A percentile compares a stretch with the other conserved stretches of the same genome.
phyloP scores from a whole-genome alignment of 2,113 vertebrate genomes.

The Lynx canadensis region DNA sequence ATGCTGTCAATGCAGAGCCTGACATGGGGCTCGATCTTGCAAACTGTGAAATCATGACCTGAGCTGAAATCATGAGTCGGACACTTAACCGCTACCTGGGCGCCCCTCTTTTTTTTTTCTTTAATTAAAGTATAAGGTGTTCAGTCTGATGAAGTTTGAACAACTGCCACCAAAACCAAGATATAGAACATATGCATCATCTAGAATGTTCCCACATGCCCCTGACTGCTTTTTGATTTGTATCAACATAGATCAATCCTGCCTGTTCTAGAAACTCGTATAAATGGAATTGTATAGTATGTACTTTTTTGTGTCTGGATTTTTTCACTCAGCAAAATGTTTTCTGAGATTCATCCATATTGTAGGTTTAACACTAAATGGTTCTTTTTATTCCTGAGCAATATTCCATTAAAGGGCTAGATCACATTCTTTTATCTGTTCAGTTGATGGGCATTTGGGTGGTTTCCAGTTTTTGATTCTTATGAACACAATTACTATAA shows the following conservation, averaged over 20 bases:
- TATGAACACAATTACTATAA: not conserved
- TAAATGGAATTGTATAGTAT: not conserved
- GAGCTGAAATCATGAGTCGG: too few relatives aligned
- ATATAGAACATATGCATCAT: not conserved
- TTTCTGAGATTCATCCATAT: not conserved
- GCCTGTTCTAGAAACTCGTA: not conserved
- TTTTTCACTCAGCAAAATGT: not conserved
- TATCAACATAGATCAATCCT: not conserved
- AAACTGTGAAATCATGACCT: too few relatives aligned
- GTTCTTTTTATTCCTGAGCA: not conserved
- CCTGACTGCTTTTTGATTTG: not conserved
- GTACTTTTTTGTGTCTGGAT: not conserved
- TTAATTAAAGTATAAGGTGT: not conserved
- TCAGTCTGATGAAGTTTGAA: not conserved
- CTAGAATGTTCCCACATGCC: not conserved
- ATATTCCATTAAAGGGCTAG: not conserved
- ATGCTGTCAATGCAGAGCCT: too few relatives aligned
- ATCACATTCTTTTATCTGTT: not conserved
- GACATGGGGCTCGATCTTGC: too few relatives aligned
- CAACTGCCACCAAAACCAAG: not conserved
- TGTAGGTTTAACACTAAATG: not conserved
- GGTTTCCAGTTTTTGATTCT: not conserved
- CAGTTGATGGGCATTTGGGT: not conserved
- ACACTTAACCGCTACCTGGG: too few relatives aligned
- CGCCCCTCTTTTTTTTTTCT: too few relatives aligned